phyloP scores from a whole-genome alignment of 2,888 invertebrate genomes.

The Amblyteles armatorius region DNA sequence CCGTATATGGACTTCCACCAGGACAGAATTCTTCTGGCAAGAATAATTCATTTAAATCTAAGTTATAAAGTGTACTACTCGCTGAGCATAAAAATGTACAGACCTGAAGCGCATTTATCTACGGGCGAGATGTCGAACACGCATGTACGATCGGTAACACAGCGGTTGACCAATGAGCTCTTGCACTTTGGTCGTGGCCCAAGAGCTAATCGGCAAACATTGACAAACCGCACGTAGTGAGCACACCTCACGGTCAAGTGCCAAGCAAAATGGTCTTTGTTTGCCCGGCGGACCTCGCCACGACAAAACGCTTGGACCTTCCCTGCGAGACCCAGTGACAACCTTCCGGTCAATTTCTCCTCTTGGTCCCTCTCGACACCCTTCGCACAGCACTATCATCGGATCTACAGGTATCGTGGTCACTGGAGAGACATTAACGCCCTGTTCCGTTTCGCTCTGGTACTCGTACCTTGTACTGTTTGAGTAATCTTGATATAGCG shows the following conservation, averaged over 20 bases:
- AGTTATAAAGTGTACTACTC: neutral
- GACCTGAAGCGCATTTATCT: neutral
- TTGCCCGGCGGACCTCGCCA: conserved; percentile 77
- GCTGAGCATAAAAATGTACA: neutral
- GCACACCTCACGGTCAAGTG: conserved; percentile 64
- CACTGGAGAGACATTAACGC: neutral
- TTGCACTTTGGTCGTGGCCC: conserved; percentile 59
- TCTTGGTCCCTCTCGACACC: conserved; percentile 50
- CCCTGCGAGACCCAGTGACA: conserved; percentile 72
- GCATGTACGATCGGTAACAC: neutral
- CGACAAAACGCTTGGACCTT: conserved; percentile 71
- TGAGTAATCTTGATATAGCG: neutral
- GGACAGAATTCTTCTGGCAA: too few relatives aligned
- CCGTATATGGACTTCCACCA: too few relatives aligned
- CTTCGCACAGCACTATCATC: conserved; percentile 17
- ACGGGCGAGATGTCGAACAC: neutral
- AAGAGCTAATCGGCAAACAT: conserved; percentile 81
- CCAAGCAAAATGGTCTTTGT: conserved; percentile 77
- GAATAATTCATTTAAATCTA: neutral
- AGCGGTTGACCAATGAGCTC: conserved; percentile 4
- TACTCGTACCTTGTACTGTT: neutral
- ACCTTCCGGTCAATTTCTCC: conserved; percentile 79
- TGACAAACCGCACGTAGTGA: conserved; percentile 76
- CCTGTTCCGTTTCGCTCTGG: neutral
- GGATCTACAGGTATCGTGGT: conserved; percentile 70